Conservation (phyloP, 2,888 invertebrate genomes). For the Caenorhabditis sinica region DNA sequence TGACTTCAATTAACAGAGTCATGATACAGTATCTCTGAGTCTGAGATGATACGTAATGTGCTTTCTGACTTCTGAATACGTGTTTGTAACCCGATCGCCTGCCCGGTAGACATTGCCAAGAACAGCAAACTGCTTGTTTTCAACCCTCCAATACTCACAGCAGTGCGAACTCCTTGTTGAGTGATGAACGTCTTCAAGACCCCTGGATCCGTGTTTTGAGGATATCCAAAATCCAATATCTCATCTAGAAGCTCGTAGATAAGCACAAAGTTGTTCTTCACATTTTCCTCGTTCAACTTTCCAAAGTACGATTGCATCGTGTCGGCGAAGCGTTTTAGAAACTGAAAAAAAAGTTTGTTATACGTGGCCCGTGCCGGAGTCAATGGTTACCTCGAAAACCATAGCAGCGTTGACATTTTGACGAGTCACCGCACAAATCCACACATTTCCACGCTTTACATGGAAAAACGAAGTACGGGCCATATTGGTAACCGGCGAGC, state of each 20-base stretch:
- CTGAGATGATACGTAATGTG: no score
- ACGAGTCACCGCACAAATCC: constrained; percentile 99
- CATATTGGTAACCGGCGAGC: constrained; percentile 99
- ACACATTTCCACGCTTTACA: constrained; percentile 98
- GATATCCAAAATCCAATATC: constrained; percentile 99
- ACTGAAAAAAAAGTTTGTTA: constrained; percentile 87
- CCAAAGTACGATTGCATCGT: constrained; percentile 99
- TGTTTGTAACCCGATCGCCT: no score
- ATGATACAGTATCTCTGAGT: no score
- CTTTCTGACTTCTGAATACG: no score
- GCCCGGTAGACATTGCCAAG: no score
- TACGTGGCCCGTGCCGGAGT: not conserved
- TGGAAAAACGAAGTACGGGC: constrained; percentile 99
- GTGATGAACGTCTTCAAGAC: constrained; percentile 99
- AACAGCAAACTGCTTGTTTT: not conserved
- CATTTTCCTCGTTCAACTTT: constrained; percentile 99
- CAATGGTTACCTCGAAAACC: constrained; percentile 86
- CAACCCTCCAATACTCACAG: constrained; percentile 71
- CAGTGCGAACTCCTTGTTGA: constrained; percentile 92
- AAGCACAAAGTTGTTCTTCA: constrained; percentile 99
- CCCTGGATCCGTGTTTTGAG: constrained; percentile 99
- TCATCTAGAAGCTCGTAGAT: constrained; percentile 99
- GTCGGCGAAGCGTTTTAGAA: constrained; percentile 92
- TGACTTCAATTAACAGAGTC: no score
- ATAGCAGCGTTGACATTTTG: constrained; percentile 99